phyloP scores from a whole-genome alignment of 1,140 invertebrate genomes.

The Platorchestia sp. region DNA sequence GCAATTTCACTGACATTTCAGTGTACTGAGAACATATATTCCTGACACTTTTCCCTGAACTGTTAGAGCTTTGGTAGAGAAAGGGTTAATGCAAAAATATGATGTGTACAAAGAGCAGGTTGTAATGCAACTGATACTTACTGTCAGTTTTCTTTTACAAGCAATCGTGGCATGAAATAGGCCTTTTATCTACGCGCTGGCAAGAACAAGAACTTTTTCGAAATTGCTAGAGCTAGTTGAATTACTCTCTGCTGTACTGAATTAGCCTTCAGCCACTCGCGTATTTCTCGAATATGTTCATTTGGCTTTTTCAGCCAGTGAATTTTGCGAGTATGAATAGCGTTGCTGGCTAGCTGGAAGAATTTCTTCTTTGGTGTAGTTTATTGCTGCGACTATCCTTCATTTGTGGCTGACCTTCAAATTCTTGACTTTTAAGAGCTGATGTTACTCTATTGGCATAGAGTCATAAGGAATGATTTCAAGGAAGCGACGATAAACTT shows the following conservation, averaged over 20 bases:
- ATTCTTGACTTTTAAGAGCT: background rate
- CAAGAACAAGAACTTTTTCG: background rate
- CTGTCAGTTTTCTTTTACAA: background rate
- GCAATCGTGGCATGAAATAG: background rate
- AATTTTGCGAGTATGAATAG: background rate
- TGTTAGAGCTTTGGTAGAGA: too few species aligned
- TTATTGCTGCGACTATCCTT: background rate
- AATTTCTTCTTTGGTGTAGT: background rate
- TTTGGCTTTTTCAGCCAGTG: background rate
- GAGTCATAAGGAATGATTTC: background rate
- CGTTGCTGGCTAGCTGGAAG: background rate
- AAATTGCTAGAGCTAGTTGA: background rate
- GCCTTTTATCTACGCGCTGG: background rate
- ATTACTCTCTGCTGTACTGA: background rate
- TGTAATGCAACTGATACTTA: background rate
- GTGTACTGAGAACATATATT: too few species aligned
- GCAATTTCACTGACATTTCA: too few species aligned
- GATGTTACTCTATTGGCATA: background rate
- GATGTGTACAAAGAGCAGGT: too few species aligned
- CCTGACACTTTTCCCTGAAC: too few species aligned
- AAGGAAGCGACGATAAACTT: background rate
- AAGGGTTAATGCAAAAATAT: too few species aligned
- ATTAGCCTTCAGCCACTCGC: background rate
- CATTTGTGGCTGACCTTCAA: background rate
- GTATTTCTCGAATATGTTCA: background rate